Base-by-base conservation (phyloP, 2,113 vertebrate species). In the Lophius piscatorius region DNA sequence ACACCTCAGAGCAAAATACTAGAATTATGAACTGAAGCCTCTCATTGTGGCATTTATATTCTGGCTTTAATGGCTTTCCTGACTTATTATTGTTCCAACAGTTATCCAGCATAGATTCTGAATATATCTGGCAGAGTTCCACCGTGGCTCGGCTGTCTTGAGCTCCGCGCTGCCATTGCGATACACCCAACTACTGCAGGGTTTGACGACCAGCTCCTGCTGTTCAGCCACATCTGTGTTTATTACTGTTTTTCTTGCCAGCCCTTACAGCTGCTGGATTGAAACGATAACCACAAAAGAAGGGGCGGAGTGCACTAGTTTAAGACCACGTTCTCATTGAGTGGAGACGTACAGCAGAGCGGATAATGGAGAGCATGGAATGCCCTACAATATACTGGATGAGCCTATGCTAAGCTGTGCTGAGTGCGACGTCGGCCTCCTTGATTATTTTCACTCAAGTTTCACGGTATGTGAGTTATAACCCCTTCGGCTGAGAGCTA, bases 401-500 rank as follows among this genome's bases (percentile, higher is more conserved):
- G 49, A 52, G 54, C 22, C 38, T 33, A 14, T 44, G 55, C 26
- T 61, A 67, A 72, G 49, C 52, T 6, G 13, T 51, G 60, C 20
- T 22, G 21, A 18, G 42, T 24, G 47, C 28, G 22, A 44, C 24
- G 4, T 62, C 29, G 45, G 64, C 41, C 29, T 63, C 38, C 74
- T 74, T 82, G 74, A 82, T 78, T 47, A 45, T 82, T 76, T 78
- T 74, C 56, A 56, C 50, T 80, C 58, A 44, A 81, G 63, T 66
- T 17, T 41, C 54, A 63, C 46, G 39, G 49, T 67, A 29, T 59
- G 65, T 76, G 69, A 78, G 63, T 59, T 42, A 50, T 42, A 66
- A 61, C 70, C 75, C 75, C 59, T 63, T 48, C 28, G 70, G 70
- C 76, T 70, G 46, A 61, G 42, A 42, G 70, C 63, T 72, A 24